Conservation (phyloP, 2,113 vertebrate genomes). For the Charadrius vociferus region DNA sequence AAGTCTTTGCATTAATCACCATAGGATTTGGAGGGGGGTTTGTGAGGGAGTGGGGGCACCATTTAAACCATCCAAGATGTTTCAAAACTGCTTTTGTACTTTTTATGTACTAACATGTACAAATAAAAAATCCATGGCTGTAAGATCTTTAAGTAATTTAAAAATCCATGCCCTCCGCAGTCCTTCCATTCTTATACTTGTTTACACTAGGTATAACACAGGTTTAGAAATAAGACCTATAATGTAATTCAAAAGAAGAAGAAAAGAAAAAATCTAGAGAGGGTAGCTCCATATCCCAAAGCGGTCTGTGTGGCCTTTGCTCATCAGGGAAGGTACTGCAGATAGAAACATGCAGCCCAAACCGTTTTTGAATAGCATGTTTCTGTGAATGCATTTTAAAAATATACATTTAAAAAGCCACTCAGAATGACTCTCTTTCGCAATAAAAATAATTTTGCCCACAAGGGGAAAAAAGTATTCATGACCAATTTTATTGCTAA, state of each 20-base stretch:
- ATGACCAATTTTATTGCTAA: not conserved
- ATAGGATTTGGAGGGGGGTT: not conserved
- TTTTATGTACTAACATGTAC: not conserved
- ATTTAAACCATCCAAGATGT: not conserved
- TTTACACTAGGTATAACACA: not conserved
- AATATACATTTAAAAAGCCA: not conserved
- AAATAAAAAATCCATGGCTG: not conserved
- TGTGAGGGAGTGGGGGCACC: not conserved
- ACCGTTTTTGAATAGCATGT: not conserved
- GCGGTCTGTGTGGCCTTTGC: not conserved
- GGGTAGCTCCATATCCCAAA: not conserved
- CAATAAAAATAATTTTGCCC: not conserved
- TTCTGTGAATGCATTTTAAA: not conserved
- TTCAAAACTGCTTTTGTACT: not conserved
- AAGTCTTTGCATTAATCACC: not conserved
- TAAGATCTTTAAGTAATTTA: not conserved
- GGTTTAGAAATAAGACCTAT: not conserved
- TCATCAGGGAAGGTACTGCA: not conserved
- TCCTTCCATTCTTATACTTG: not conserved
- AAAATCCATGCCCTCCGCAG: not conserved
- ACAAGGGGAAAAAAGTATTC: not conserved
- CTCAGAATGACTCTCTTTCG: not conserved
- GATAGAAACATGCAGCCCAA: not conserved
- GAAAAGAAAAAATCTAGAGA: not conserved
- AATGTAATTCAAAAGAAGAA: not conserved